phyloP scores from a whole-genome alignment of 1,140 invertebrate genomes.

The Cepaea nemoralis region DNA sequence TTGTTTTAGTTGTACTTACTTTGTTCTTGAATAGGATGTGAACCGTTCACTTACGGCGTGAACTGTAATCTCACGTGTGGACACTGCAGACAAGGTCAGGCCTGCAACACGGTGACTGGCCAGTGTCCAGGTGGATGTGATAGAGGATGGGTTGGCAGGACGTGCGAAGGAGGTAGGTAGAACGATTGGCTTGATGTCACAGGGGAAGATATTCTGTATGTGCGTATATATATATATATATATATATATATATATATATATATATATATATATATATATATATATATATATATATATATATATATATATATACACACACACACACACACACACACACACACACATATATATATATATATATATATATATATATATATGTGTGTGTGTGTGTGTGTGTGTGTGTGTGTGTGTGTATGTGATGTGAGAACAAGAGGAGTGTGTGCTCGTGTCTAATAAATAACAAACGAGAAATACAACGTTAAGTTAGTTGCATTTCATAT shows the following conservation, averaged over 20 bases:
- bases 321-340: background rate
- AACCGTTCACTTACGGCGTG: slow-evolving; percentile 45
- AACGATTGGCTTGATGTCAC: background rate
- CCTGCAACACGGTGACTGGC: slow-evolving; percentile 51
- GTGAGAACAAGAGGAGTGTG: too few relatives aligned
- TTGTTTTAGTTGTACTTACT: background rate
- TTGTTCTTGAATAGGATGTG: slow-evolving; percentile 43
- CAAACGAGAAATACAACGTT: too few relatives aligned
- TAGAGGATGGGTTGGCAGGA: slow-evolving; percentile 50
- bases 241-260: background rate
- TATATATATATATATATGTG: background rate
- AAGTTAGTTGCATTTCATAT: too few relatives aligned
- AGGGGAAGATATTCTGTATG: background rate
- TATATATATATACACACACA: background rate
- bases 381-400: background rate
- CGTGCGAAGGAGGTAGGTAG: slow-evolving; percentile 52
- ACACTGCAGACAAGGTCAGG: slow-evolving; percentile 45
- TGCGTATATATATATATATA: background rate
- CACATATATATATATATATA: too few relatives aligned
- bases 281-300: background rate
- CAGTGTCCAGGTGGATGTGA: slow-evolving; percentile 51
- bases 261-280: too few relatives aligned
- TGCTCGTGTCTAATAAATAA: too few relatives aligned
- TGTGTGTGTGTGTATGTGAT: background rate
- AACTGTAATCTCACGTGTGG: slow-evolving; percentile 53